These are phyloP conservation scores for Phyllotreta cruciferae DNA, from an alignment of 2,888 invertebrate genomes.

Conservation along the genomic window DNA sequence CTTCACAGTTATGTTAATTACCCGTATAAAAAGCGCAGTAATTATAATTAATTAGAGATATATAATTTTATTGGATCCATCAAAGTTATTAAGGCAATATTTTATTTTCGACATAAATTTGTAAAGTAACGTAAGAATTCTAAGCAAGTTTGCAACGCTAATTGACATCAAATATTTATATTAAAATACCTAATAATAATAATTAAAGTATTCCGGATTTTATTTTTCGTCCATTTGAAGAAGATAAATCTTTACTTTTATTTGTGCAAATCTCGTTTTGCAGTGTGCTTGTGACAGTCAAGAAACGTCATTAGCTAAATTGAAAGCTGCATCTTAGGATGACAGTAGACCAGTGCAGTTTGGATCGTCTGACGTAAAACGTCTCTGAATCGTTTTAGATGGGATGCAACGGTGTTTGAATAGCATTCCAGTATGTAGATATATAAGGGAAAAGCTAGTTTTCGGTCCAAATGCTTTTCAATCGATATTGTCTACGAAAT, in stretches of 20 bases:
- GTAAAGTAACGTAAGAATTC: too few species aligned
- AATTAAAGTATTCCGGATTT: not conserved
- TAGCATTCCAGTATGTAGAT: constrained; percentile 59
- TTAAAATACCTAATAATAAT: too few species aligned
- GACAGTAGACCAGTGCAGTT: constrained; percentile 50
- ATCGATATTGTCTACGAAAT: constrained; percentile 48
- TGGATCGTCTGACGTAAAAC: constrained; percentile 43
- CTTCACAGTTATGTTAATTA: too few species aligned
- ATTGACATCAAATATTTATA: too few species aligned
- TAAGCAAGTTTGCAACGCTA: too few species aligned
- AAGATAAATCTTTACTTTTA: constrained; percentile 36
- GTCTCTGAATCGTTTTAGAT: constrained; percentile 40
- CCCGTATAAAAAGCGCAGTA: too few species aligned
- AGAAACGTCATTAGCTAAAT: constrained; percentile 62
- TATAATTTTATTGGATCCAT: too few species aligned
- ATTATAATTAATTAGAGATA: too few species aligned
- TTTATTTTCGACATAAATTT: too few species aligned
- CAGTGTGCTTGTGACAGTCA: constrained; percentile 60
- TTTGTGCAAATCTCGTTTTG: constrained; percentile 53
- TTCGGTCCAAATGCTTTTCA: constrained; percentile 55
- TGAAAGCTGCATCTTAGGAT: constrained; percentile 61
- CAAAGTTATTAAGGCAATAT: too few species aligned
- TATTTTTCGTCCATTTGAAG: constrained; percentile 9
- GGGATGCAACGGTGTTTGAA: constrained; percentile 57
- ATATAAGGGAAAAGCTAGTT: constrained; percentile 55